Evolutionary conservation across 2,888 invertebrate species (phyloP), one percentile per base, ranked within the genome.

Genomic region (Dorcus parallelipipedus): DNA sequence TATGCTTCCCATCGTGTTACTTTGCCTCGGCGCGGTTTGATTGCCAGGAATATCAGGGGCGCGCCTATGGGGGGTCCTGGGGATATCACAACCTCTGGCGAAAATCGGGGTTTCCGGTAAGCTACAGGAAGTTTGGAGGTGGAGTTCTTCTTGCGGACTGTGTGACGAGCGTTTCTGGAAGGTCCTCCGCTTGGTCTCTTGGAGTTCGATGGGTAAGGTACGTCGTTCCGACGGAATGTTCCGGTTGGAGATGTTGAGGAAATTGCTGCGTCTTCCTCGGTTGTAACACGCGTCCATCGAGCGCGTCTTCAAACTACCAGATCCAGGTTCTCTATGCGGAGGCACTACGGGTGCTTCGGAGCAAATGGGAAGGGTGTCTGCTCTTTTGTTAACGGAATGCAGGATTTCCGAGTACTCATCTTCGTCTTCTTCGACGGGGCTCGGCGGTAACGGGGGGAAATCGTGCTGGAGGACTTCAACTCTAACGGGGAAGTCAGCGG

Each of bases 91-190:
- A 56, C 91, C 91, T 65, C 93, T 83, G 3, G 91, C 90, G 76
- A 93, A 93, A 61, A 93, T 91, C 0, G 93, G 92, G 1, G 93
- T 93, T 80, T 93, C 93, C n/a, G 93, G 93, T 58, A 93, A 80
- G 71, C 92, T 92, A 67, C 91, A 92, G 0, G 92, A 92, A 3
- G 92, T 92, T 77, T 92, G 92, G 76, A 92, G 78, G 56, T 81
- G 79, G 64, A 78, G 79, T 49, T 87, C 87, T 52, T 87, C 84
- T 47, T 84, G 82, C 4, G 83, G 81, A 64, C 82, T 82, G 63
- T 82, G 82, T 50, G 80, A 80, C n/a, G 80, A 73, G 4, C 82
- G 73, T 68, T 82, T 76, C 57, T 76, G 75, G 61, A 71, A 69
- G 67, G 76, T 72, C 45, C 76, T 64, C 14, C 75, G 57, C 58